A percentile compares a stretch with the other conserved stretches of the same genome.
Conservation (phyloP, 2,797 vertebrate species). For the Gymnodraco acuticeps region DNA sequence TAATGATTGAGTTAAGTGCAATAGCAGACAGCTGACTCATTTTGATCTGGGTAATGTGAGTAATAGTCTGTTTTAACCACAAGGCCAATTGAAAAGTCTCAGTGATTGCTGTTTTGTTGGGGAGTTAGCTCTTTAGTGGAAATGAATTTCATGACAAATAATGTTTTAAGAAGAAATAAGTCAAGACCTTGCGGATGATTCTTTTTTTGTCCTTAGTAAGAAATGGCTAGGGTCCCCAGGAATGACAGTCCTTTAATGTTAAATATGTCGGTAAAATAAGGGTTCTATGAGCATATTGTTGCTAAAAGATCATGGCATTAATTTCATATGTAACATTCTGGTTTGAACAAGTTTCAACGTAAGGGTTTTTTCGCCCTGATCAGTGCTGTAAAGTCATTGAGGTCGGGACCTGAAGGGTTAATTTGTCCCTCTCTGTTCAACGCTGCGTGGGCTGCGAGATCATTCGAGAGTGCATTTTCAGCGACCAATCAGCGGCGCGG, state of each 20-base stretch:
- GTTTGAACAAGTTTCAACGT: conserved; percentile 45
- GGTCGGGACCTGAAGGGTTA: conserved; percentile 63
- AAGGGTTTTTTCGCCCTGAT: conserved; percentile 8
- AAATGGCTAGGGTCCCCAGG: too few species aligned
- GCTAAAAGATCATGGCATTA: background rate
- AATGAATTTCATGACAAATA: too few species aligned
- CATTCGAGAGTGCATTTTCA: conserved; percentile 86
- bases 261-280: too few species aligned
- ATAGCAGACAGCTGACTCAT: conserved; percentile 19
- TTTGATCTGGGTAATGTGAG: conserved; percentile 40
- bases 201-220: too few species aligned
- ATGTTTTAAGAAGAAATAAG: too few species aligned
- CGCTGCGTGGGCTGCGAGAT: conserved; percentile 83
- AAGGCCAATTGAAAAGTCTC: conserved; percentile 19
- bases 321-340: background rate
- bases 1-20: conserved; percentile 39
- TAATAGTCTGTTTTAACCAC: conserved; percentile 29
- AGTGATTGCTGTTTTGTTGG: conserved; percentile 30
- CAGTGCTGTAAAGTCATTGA: conserved; percentile 10
- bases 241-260: too few species aligned
- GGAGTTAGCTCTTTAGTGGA: background rate
- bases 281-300: too few species aligned
- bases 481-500: conserved; percentile 80
- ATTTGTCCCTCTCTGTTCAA: conserved; percentile 52
- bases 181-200: too few species aligned